Conservation (phyloP, 2,888 invertebrate species). For the Leuctra nigra region DNA sequence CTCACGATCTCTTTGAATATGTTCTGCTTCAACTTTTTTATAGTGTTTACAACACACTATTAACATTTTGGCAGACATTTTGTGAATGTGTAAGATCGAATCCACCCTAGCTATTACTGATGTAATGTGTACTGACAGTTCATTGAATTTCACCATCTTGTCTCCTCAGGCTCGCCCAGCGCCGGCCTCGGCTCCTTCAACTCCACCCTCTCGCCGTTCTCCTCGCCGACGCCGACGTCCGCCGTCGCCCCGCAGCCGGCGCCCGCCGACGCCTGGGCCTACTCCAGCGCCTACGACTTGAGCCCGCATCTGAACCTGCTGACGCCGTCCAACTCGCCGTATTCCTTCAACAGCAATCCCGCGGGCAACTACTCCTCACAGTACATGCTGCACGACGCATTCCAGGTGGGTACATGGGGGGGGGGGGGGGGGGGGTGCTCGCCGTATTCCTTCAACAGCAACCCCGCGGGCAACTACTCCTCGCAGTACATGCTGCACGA, state of each 20-base stretch:
- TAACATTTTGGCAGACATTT: no score
- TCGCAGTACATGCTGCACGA: no score
- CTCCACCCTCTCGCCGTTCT: conserved; percentile 55
- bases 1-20: no score
- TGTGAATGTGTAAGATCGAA: no score
- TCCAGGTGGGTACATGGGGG: conserved; percentile 42
- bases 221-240: conserved; percentile 35
- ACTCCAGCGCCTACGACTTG: conserved; percentile 56
- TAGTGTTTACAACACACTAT: no score
- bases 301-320: conserved; percentile 67
- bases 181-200: conserved; percentile 53
- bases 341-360: conserved; percentile 38
- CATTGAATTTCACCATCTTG: background rate
- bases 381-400: no score
- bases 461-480: no score
- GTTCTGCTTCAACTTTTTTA: no score
- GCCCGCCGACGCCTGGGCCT: conserved; percentile 60
- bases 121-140: no score
- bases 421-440: no score
- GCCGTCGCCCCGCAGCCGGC: conserved; percentile 15
- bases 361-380: conserved; percentile 38
- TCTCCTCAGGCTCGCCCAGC: conserved; percentile 28
- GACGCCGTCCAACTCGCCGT: conserved; percentile 51
- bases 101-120: no score
- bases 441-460: no score